phyloP scores from a whole-genome alignment of 1,140 invertebrate genomes.

The Heliconius congener region DNA sequence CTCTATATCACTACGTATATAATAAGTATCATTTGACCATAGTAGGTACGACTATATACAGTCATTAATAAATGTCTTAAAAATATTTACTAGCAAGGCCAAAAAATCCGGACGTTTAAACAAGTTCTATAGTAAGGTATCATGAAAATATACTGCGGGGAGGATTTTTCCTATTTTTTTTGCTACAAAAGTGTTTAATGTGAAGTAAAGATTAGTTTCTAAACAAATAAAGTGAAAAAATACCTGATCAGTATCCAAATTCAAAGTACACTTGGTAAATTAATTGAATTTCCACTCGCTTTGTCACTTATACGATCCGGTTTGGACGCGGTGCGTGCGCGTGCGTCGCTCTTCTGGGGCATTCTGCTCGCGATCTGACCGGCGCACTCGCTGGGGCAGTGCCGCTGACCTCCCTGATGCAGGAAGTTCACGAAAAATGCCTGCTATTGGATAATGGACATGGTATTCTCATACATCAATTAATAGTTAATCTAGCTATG shows the following conservation, averaged over 20 bases:
- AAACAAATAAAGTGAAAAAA: conserved; percentile 34
- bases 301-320: conserved; percentile 42
- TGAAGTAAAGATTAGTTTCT: background rate
- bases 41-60: background rate
- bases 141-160: background rate
- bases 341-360: conserved; percentile 40
- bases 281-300: conserved; percentile 46
- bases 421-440: conserved; percentile 45
- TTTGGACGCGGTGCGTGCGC: conserved; percentile 38
- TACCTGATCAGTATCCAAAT: conserved; percentile 49
- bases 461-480: conserved; percentile 26
- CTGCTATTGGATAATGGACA: conserved; percentile 59
- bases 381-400: conserved; percentile 42
- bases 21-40: background rate
- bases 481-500: conserved; percentile 11
- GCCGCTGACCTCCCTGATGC: conserved; percentile 55
- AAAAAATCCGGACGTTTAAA: background rate
- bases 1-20: background rate
- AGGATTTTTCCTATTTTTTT: background rate
- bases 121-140: background rate
- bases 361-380: conserved; percentile 39
- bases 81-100: background rate
- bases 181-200: background rate
- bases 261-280: conserved; percentile 39
- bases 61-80: background rate